phyloP scores from a whole-genome alignment of 2,113 vertebrate species.

The Isichthys henryi region DNA sequence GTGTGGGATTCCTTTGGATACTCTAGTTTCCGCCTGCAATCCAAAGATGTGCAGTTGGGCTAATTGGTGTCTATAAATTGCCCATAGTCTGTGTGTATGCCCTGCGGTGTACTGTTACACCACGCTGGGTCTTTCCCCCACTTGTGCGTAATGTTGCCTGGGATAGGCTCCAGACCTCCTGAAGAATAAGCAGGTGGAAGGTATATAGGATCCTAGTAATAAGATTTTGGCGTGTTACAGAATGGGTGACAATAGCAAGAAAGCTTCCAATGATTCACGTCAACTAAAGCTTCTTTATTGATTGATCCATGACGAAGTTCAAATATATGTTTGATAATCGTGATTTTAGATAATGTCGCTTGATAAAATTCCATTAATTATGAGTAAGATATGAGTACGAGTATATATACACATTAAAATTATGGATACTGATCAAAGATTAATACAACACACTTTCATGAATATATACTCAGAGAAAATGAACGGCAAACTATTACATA shows the following conservation, averaged over 20 bases:
- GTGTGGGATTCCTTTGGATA: background rate
- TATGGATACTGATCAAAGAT: background rate
- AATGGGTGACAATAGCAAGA: background rate
- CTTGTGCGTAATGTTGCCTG: background rate
- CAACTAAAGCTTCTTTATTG: background rate
- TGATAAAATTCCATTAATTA: background rate
- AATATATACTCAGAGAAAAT: background rate
- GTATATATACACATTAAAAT: background rate
- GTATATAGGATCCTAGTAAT: background rate
- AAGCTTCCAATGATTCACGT: background rate
- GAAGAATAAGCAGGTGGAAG: background rate
- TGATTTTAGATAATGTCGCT: background rate
- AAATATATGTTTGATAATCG: background rate
- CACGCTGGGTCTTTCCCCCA: background rate
- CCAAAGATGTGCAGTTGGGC: background rate
- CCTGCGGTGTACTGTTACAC: background rate
- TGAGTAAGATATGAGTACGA: background rate
- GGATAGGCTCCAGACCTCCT: background rate
- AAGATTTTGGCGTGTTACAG: background rate
- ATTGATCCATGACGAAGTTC: background rate
- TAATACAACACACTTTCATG: background rate
- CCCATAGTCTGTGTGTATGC: background rate
- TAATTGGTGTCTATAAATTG: background rate
- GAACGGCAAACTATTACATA: background rate
- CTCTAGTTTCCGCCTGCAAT: background rate